Evolutionary conservation across 2,888 invertebrate genomes (phyloP), one percentile per base, ranked within the genome.

Genomic region (Halictus quadricinctus): DNA sequence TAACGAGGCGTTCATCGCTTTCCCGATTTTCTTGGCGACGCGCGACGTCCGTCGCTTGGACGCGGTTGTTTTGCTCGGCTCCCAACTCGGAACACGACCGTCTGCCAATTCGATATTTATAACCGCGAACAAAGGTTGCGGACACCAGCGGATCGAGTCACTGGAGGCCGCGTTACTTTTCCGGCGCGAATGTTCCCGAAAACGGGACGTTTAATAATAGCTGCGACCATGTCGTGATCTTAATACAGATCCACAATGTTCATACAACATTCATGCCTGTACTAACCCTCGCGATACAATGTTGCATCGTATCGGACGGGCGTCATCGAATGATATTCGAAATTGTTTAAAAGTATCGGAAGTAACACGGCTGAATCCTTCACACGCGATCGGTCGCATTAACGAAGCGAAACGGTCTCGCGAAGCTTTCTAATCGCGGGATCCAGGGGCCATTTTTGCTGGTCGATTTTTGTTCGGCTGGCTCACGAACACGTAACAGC

Each of bases 61-160:
- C n/a, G 58, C 74, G 15, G 18, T 74, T 58, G 58, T 41, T 74
- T 74, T 41, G n/a, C 54, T 10, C 7, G 36, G 13, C 25, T 6
- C 13, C 74, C 58, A n/a, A 13, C 58, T n/a, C 18, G 18, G 41
- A n/a, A 58, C n/a, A 15, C 74, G 58, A n/a, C 21, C 58, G 41
- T 74, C 21, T 41, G 54, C 74, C 74, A 74, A 74, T 74, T 41
- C 50, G 74, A 12, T 74, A 54, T 74, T 74, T 58, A 74, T 74
- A 74, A 41, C 41, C 29, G 36, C 74, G 95, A 91, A 76, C 43
- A 36, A 70, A 76, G 60, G 64, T 64, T 66, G 29, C 41, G 25
- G 36, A 64, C 43, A 64, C 46, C 8, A 1, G 46, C 72, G 29
- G 29, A 72, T 10, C 48, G 72, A 72, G 25, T 72, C 50, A 4